A percentile compares a stretch with the other conserved stretches of the same genome.
Conservation (phyloP, 1,140 invertebrate genomes). For the Stegodyphus mimosarum region DNA sequence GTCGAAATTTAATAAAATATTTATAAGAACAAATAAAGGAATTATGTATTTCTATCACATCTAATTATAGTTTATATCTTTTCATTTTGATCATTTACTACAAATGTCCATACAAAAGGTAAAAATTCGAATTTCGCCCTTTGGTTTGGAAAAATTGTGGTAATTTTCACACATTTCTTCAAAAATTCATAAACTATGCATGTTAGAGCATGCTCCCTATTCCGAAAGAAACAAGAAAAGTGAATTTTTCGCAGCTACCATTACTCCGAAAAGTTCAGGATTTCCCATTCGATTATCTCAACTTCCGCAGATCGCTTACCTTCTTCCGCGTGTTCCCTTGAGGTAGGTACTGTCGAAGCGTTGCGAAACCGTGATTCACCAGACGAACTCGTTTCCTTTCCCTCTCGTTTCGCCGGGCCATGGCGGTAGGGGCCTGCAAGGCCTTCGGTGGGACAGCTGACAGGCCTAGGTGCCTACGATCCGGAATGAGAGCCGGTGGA, state of each 20-base stretch:
- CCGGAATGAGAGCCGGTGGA: constrained; percentile 8
- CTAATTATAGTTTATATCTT: neutral
- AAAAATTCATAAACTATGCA: no score
- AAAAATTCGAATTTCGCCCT: no score
- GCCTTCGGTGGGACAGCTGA: neutral
- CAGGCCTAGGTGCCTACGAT: no score
- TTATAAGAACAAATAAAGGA: no score
- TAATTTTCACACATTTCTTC: no score
- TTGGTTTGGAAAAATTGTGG: no score
- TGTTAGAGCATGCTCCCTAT: no score
- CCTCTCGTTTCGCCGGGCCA: constrained; percentile 72
- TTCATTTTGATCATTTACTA: neutral
- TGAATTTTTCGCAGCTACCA: no score
- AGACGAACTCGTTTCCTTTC: constrained; percentile 70
- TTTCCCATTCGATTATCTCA: no score
- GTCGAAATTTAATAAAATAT: no score
- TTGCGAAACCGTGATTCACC: constrained; percentile 86
- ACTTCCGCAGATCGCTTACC: neutral
- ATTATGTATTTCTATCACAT: neutral
- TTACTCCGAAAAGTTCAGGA: no score
- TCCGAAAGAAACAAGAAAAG: no score
- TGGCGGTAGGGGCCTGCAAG: constrained; percentile 75
- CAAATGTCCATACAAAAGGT: neutral
- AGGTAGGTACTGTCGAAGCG: constrained; percentile 82
- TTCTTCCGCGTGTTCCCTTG: constrained; percentile 75